These are phyloP conservation scores for Baryphthengus martii DNA, from an alignment of 2,113 vertebrate genomes.

Conservation along the genomic window DNA sequence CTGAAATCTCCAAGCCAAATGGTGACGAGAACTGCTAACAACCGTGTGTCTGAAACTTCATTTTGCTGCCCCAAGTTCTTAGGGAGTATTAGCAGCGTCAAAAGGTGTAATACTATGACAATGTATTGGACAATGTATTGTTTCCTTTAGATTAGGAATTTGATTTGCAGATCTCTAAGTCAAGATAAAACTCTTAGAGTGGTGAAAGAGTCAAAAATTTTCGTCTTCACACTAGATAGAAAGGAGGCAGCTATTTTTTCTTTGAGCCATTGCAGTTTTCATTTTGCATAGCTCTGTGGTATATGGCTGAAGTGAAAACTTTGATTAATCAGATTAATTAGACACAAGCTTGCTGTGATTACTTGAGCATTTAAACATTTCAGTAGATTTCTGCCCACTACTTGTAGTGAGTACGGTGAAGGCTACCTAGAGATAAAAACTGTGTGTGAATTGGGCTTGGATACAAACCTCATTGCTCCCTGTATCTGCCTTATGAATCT, in stretches of 20 bases:
- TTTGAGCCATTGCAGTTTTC: background rate
- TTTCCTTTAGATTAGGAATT: background rate
- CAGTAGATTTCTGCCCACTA: background rate
- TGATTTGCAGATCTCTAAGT: background rate
- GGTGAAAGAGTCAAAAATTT: background rate
- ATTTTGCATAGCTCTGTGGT: background rate
- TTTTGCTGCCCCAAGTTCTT: background rate
- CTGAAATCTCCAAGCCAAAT: background rate
- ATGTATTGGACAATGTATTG: background rate
- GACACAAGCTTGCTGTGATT: background rate
- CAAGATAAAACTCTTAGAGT: background rate
- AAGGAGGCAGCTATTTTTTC: background rate
- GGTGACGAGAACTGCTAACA: background rate
- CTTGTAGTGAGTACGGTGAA: background rate
- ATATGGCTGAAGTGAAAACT: background rate
- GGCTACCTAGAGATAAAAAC: background rate
- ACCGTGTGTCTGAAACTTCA: background rate
- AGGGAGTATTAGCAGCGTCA: background rate
- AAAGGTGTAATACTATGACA: accelerated
- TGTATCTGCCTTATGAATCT: background rate
- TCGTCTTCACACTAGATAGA: background rate
- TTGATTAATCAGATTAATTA: background rate
- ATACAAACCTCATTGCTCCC: background rate
- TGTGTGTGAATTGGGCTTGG: background rate
- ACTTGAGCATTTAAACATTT: background rate